Evolutionary conservation across 2,113 vertebrate genomes (phyloP), one percentile per base, ranked within the genome.

Genomic region (Dipodomys stephensi): DNA sequence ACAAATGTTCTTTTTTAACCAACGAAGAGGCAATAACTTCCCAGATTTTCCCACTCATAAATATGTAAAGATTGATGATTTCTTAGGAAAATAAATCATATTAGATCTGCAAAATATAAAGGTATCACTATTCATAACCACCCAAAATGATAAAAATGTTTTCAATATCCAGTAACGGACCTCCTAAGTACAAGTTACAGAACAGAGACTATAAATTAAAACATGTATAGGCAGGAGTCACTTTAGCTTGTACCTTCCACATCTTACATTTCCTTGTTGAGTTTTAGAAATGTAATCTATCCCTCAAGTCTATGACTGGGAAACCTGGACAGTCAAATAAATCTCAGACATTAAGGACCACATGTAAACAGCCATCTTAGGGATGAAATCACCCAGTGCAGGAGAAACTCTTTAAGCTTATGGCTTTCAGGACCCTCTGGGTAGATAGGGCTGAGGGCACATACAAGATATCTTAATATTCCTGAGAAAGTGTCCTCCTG

Each of bases 71-170:
- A 64, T 39, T 0, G 0, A 89, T 5, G 2, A 88, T 15, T 93
- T 96, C 39, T 85, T 57, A 79, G 4, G 9, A 73, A 93, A 94
- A 95, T 28, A 94, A 68, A 94, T 30, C 71, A 86, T 94, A 67
- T n/a, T 71, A 49, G 62, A 76, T 92, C 0, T 0, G 20, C 6
- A 91, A 93, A 60, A 7, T 44, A 90, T 3, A 32, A 86, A 68
- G 25, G 0, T 88, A 79, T 92, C 68, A 90, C 0, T 0, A 88
- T 39, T 2, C 3, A 7, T 19, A 86, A 57, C 8, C 35, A 88
- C 20, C 2, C 11, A 18, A 76, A 90, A 83, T 93, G 39, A 85
- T 4, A 72, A 8, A 74, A 6, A 65, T 78, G 28, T 20, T 86
- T 82, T 90, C 64, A 44, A 13, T 0, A 6, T 62, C 60, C 91